Percentiles rank a stretch among this genome's conserved stretches.
Evolutionary conservation across 2,888 invertebrate genomes (phyloP).

Genomic region (Argynnis bischoffii): DNA sequence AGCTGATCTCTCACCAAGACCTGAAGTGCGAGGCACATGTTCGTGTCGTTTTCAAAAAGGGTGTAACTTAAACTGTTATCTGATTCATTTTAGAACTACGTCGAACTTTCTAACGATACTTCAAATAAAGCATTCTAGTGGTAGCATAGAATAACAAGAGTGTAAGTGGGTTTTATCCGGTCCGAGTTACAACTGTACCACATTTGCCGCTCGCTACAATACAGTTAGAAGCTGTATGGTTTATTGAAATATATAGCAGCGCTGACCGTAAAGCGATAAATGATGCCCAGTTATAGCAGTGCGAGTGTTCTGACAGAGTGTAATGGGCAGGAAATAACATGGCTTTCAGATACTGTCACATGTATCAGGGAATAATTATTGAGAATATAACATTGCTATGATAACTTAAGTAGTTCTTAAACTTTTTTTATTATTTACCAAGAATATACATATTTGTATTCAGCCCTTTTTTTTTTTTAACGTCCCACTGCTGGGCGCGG

Average conservation of each 20-base stretch:
- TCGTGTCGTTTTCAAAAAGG: neutral
- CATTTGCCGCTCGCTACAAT: neutral
- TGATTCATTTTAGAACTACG: constrained; percentile 8
- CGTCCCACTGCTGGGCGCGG: too few species aligned
- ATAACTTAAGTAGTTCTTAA: too few species aligned
- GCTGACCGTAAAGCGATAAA: constrained; percentile 16
- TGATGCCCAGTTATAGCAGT: constrained; percentile 12
- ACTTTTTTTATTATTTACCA: too few species aligned
- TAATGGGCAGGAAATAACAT: constrained; percentile 1
- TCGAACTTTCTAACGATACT: neutral
- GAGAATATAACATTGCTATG: too few species aligned
- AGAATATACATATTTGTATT: too few species aligned
- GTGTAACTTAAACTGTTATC: constrained; percentile 3
- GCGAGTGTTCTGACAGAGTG: constrained; percentile 6
- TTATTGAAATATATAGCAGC: constrained; percentile 12
- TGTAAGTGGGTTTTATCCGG: constrained; percentile 2
- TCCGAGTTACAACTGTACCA: constrained; percentile 4
- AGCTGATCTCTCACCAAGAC: too few species aligned
- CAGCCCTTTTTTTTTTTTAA: too few species aligned
- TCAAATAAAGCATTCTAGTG: neutral
- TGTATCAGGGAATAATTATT: neutral
- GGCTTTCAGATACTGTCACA: neutral
- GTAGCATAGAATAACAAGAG: neutral
- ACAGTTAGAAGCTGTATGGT: constrained; percentile 7
- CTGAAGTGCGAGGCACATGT: neutral